Conservation (phyloP, 1,140 invertebrate genomes). For the Caenorhabditis inopinata region DNA sequence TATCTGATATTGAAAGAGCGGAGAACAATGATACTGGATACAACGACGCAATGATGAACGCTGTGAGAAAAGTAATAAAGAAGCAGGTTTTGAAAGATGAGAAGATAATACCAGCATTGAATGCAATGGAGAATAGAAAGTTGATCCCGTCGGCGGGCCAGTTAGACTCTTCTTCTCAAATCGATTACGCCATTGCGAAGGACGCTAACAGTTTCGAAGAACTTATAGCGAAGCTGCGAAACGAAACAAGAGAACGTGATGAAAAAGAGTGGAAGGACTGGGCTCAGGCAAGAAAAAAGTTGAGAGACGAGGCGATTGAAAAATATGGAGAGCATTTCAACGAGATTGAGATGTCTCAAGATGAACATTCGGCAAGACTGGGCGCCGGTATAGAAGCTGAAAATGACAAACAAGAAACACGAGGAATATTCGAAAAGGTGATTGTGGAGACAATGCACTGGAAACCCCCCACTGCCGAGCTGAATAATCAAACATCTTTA, state of each 20-base stretch:
- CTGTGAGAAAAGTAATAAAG: no score
- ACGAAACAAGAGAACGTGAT: not conserved
- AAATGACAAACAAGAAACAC: not conserved
- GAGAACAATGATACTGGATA: no score
- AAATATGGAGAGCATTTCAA: not conserved
- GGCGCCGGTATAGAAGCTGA: not conserved
- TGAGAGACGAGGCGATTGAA: not conserved
- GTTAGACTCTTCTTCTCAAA: no score
- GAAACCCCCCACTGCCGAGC: not conserved
- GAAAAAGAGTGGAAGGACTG: not conserved
- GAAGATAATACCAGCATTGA: no score
- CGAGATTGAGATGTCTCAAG: no score
- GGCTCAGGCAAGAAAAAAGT: not conserved
- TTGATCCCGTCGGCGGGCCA: not conserved
- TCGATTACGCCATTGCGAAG: not conserved
- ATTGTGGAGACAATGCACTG: not conserved
- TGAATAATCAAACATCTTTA: not conserved
- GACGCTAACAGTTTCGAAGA: not conserved
- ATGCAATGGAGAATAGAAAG: no score
- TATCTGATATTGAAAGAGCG: no score
- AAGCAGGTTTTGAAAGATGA: no score
- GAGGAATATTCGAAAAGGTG: slow-evolving; percentile 19
- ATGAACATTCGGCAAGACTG: not conserved
- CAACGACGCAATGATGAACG: no score
- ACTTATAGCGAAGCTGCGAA: not conserved